Percentiles rank a stretch among this genome's conserved stretches.
These are phyloP conservation scores for Nansenia antarctica DNA, from an alignment of 2,113 vertebrate genomes.

Conservation along the genomic window DNA sequence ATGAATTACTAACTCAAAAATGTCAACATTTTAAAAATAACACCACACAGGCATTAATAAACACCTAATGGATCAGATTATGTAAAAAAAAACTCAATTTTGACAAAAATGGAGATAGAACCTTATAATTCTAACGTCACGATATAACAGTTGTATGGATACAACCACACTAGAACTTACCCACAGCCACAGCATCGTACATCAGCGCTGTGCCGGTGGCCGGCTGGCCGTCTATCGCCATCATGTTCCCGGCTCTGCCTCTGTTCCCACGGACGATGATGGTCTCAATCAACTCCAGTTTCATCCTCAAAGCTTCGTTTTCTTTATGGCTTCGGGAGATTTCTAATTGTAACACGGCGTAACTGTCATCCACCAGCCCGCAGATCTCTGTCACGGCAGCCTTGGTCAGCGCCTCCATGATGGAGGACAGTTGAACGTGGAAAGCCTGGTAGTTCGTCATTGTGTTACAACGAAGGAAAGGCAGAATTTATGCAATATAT, in stretches of 20 bases:
- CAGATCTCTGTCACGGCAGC: conserved; percentile 69
- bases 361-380: conserved; percentile 62
- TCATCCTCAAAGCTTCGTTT: conserved; percentile 60
- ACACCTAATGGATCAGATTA: no score
- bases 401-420: conserved; percentile 66
- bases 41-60: no score
- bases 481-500: no score
- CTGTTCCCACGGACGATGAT: conserved; percentile 53
- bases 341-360: conserved; percentile 56
- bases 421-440: conserved; percentile 57
- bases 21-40: no score
- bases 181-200: conserved; percentile 2
- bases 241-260: conserved; percentile 4
- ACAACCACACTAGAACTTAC: conserved; percentile 26
- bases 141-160: no score
- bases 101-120: no score
- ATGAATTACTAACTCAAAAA: no score
- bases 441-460: conserved; percentile 55
- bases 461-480: no score
- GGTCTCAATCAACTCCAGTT: conserved; percentile 62
- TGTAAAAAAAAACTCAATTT: no score
- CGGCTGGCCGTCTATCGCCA: no score
- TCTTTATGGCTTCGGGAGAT: conserved; percentile 55
- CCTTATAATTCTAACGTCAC: no score
- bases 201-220: background rate